phyloP scores from a whole-genome alignment of 2,797 vertebrate species.

The Myotis pilosus region DNA sequence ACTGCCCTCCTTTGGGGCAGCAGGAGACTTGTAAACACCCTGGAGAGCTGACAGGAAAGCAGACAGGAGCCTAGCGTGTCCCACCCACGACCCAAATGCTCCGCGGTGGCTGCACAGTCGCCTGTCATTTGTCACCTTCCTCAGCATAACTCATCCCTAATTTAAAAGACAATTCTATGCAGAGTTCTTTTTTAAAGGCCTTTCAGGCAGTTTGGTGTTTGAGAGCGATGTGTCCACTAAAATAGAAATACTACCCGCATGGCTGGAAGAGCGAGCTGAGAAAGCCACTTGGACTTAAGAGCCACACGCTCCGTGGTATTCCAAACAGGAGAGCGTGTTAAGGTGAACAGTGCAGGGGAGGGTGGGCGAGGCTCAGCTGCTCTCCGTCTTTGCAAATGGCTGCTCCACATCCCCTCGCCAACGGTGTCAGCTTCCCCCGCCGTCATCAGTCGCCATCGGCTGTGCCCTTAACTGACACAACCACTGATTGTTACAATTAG shows the following conservation, averaged over 20 bases:
- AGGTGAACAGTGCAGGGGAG: neutral
- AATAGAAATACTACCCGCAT: neutral
- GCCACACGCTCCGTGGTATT: neutral
- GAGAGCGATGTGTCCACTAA: neutral
- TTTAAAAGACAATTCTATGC: neutral
- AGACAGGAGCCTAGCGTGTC: neutral
- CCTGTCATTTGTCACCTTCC: neutral
- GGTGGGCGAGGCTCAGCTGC: slow-evolving; percentile 49
- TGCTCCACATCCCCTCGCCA: slow-evolving; percentile 77
- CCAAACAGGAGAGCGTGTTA: neutral
- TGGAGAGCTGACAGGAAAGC: neutral
- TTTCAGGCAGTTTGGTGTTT: neutral
- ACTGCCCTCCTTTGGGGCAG: neutral
- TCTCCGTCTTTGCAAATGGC: slow-evolving; percentile 74
- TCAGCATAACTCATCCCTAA: neutral
- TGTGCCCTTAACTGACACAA: slow-evolving; percentile 83
- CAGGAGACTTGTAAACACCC: neutral
- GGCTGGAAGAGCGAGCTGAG: neutral
- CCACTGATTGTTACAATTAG: slow-evolving; percentile 84
- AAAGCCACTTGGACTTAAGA: neutral
- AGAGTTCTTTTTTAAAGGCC: neutral
- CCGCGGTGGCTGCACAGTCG: neutral
- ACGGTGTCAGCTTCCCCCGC: slow-evolving; percentile 76
- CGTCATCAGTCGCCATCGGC: slow-evolving; percentile 81
- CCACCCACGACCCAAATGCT: neutral